Percentiles rank a stretch among this genome's conserved stretches.
Conservation (phyloP, 2,113 vertebrate genomes). For the Poecilia latipinna region DNA sequence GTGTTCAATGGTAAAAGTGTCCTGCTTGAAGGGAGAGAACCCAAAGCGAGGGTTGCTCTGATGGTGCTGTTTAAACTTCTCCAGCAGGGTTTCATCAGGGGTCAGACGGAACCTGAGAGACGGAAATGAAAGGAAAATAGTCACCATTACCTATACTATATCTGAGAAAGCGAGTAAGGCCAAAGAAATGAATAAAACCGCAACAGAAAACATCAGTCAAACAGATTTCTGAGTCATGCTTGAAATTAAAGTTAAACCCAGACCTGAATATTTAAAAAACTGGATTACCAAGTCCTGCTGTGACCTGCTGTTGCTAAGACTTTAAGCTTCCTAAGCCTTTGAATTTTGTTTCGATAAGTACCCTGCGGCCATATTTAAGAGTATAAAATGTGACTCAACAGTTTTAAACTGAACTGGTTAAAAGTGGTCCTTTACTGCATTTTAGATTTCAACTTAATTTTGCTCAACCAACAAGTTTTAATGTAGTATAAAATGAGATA, state of each 20-base stretch:
- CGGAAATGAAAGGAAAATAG: constrained; percentile 12
- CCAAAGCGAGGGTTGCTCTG: constrained; percentile 87
- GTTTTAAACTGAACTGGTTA: no score
- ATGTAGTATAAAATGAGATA: background rate
- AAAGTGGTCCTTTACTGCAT: background rate
- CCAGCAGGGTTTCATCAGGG: constrained; percentile 87
- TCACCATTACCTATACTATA: background rate
- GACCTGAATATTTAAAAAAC: background rate
- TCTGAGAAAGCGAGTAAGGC: background rate
- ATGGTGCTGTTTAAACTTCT: constrained; percentile 91
- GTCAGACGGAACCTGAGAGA: constrained; percentile 85
- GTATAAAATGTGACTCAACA: background rate
- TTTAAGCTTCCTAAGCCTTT: background rate
- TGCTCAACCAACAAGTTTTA: background rate
- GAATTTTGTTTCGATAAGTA: background rate
- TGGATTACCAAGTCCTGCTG: background rate
- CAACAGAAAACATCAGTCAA: background rate
- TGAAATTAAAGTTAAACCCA: background rate
- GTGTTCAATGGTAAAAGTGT: constrained; percentile 89
- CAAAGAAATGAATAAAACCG: background rate
- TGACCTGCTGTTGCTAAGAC: background rate
- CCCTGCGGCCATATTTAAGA: background rate
- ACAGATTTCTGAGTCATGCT: background rate
- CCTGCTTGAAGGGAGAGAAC: constrained; percentile 83
- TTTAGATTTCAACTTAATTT: background rate